Percentiles rank a stretch among this genome's conserved stretches.
Conservation (phyloP, 2,888 invertebrate species). For the Ormyrus pomaceus region DNA sequence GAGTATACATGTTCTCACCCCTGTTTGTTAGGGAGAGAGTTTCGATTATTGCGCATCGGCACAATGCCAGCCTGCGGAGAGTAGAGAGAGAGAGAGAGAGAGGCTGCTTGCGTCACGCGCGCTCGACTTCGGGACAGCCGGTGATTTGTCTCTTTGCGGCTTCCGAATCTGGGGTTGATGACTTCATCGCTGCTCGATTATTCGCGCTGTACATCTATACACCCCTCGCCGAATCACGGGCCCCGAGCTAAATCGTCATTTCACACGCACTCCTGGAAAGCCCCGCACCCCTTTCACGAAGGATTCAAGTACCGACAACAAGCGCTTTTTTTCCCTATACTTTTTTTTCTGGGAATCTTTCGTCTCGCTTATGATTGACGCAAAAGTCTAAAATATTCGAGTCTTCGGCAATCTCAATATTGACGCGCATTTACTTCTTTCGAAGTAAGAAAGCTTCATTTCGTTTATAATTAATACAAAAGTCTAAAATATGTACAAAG, state of each 20-base stretch:
- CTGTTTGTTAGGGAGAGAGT: slow-evolving; percentile 65
- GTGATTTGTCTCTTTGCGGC: slow-evolving; percentile 69
- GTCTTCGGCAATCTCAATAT: background rate
- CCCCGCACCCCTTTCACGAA: slow-evolving; percentile 1
- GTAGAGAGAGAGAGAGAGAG: too few relatives aligned
- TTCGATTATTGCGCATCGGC: slow-evolving; percentile 65
- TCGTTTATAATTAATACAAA: too few relatives aligned
- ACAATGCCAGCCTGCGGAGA: slow-evolving; percentile 52
- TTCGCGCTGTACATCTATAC: slow-evolving; percentile 13
- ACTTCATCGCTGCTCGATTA: slow-evolving; percentile 62
- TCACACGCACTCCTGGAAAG: slow-evolving; percentile 21
- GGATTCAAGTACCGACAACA: slow-evolving; percentile 12
- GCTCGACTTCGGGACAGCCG: slow-evolving; percentile 56
- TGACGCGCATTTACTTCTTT: background rate
- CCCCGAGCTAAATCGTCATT: slow-evolving; percentile 25
- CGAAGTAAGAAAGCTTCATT: too few relatives aligned
- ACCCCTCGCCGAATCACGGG: slow-evolving; percentile 29
- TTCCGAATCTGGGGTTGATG: slow-evolving; percentile 62
- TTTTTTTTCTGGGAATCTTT: background rate
- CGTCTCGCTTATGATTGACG: too few relatives aligned
- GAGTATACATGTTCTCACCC: slow-evolving; percentile 67
- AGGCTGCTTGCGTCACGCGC: slow-evolving; percentile 31
- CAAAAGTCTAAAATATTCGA: background rate
- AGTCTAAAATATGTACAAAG: too few relatives aligned
- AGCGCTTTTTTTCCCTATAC: background rate